Percentiles rank a stretch among this genome's conserved stretches.
phyloP scores from a whole-genome alignment of 1,140 invertebrate species.

The Anastrepha ludens region DNA sequence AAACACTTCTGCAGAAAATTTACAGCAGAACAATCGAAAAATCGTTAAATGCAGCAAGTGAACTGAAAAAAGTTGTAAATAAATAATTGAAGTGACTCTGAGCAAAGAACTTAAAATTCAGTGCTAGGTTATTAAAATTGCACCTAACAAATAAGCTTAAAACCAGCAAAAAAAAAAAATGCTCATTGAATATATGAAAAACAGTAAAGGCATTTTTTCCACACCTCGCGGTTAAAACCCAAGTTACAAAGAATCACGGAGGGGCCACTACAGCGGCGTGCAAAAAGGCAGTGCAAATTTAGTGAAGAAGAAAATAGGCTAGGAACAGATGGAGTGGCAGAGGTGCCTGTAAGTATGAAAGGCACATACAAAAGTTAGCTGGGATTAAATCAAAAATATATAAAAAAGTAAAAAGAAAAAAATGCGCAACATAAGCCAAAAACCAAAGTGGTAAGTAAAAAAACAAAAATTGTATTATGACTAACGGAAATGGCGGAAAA shows the following conservation, averaged over 20 bases:
- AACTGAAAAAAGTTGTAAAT: neutral
- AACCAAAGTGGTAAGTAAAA: neutral
- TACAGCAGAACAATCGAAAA: too few relatives aligned
- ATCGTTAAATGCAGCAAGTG: too few relatives aligned
- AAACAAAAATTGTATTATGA: neutral
- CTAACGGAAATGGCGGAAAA: neutral
- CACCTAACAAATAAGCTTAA: neutral
- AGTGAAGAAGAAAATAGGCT: neutral
- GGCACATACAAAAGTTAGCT: neutral
- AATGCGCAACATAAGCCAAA: neutral
- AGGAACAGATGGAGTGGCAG: neutral
- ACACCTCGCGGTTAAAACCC: neutral
- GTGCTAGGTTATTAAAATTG: neutral
- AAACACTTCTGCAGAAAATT: neutral
- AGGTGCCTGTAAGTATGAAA: neutral
- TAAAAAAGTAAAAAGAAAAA: neutral
- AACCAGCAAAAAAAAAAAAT: neutral
- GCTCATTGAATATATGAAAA: neutral
- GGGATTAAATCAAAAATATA: constrained; percentile 26
- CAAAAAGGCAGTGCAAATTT: neutral
- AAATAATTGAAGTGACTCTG: neutral
- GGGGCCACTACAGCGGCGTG: neutral
- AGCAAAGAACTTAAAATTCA: neutral
- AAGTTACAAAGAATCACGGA: neutral
- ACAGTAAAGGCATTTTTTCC: neutral